These are phyloP conservation scores for Pantelozetes paolii DNA, from an alignment of 2,888 invertebrate genomes.

Conservation along the genomic window DNA sequence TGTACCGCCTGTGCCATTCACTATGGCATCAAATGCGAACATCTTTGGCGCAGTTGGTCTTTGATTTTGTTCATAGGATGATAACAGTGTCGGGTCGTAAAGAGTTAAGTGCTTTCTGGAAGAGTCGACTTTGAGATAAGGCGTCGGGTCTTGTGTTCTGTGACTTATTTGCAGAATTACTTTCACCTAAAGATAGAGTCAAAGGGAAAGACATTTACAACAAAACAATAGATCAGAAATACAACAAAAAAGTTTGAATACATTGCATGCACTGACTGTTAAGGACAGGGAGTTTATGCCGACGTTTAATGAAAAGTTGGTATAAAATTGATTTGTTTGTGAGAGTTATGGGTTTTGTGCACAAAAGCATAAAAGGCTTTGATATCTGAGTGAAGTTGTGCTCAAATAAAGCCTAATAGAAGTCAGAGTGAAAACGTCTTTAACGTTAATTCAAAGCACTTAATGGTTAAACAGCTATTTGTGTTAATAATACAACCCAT, in stretches of 20 bases:
- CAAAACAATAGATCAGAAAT: not conserved
- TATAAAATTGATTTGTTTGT: slow-evolving; percentile 21
- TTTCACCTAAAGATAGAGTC: slow-evolving; percentile 12
- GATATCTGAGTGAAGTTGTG: slow-evolving; percentile 14
- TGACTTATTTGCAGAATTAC: slow-evolving; percentile 29
- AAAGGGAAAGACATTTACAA: not conserved
- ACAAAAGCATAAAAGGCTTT: slow-evolving; percentile 9
- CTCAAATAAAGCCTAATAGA: slow-evolving; percentile 12
- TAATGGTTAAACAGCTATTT: slow-evolving; percentile 22
- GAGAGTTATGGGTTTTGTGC: not conserved
- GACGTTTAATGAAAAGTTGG: not conserved
- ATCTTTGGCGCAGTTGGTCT: slow-evolving; percentile 25
- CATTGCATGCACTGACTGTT: not conserved
- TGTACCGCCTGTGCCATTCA: not conserved
- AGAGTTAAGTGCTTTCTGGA: slow-evolving; percentile 29
- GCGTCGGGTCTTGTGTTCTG: not conserved
- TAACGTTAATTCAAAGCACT: not conserved
- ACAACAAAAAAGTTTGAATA: not conserved
- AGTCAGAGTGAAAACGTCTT: not conserved
- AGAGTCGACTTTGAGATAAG: slow-evolving; percentile 32
- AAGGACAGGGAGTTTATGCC: not conserved
- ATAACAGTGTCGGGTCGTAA: slow-evolving; percentile 31
- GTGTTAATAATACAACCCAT: slow-evolving; percentile 2
- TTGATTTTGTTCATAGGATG: slow-evolving; percentile 30
- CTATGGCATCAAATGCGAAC: slow-evolving; percentile 22